These are phyloP conservation scores for Eleginops maclovinus DNA, from an alignment of 2,113 vertebrate species.

Conservation along the genomic window DNA sequence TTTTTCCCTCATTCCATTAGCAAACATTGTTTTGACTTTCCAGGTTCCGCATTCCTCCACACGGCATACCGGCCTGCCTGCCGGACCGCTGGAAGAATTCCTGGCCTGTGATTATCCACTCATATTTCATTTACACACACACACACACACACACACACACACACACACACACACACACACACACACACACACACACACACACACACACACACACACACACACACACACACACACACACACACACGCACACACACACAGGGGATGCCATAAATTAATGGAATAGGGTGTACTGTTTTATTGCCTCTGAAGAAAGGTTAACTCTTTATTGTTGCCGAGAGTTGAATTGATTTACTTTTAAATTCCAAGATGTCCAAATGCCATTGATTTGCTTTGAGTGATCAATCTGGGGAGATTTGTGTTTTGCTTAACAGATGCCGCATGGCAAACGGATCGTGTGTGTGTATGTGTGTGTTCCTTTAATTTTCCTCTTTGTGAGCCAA, in stretches of 20 bases:
- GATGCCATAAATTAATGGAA: conserved; percentile 66
- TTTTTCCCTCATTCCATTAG: conserved; percentile 43
- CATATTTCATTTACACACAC: conserved; percentile 68
- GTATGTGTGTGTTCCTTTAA: conserved; percentile 15
- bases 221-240: conserved; percentile 24
- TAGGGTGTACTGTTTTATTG: conserved; percentile 65
- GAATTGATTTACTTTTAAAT: conserved; percentile 63
- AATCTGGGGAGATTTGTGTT: conserved; percentile 40
- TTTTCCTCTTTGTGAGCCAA: conserved; percentile 37
- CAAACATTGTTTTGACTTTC: conserved; percentile 69
- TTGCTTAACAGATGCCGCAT: conserved; percentile 25
- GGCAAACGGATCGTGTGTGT: neutral
- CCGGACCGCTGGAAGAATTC: conserved; percentile 68
- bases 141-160: conserved; percentile 20
- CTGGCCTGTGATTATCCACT: conserved; percentile 74
- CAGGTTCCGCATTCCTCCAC: conserved; percentile 71
- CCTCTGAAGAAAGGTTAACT: conserved; percentile 66
- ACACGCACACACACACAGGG: conserved; percentile 9
- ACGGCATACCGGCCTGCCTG: conserved; percentile 66
- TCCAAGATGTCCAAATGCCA: conserved; percentile 62
- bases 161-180: conserved; percentile 13
- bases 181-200: conserved; percentile 21
- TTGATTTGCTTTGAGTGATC: conserved; percentile 67
- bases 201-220: conserved; percentile 18
- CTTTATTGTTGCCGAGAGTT: conserved; percentile 62